Evolutionary conservation across 2,888 invertebrate genomes (phyloP).

Genomic region (Anoncus sp.): DNA sequence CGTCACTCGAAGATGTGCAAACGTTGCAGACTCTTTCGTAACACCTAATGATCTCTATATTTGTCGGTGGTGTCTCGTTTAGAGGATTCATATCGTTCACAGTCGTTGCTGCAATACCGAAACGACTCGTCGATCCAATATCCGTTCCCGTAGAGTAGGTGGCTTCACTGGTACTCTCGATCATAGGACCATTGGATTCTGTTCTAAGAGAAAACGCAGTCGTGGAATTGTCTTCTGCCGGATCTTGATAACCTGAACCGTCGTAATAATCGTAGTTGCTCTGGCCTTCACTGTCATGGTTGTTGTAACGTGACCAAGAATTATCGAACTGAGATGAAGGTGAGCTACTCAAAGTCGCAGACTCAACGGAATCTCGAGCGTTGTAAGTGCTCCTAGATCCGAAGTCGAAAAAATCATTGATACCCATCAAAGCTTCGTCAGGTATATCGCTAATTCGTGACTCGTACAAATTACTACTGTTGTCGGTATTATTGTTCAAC

Average conservation of each 20-base stretch:
- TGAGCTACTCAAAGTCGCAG: background rate
- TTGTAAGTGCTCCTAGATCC: conserved; percentile 17
- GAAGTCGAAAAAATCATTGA: conserved; percentile 23
- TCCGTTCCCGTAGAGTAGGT: conserved; percentile 20
- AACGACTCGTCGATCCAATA: conserved; percentile 32
- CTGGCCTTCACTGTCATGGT: conserved; percentile 30
- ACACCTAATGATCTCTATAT: conserved; percentile 65
- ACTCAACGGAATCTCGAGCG: background rate
- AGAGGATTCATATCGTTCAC: conserved; percentile 1
- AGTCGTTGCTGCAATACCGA: conserved; percentile 10
- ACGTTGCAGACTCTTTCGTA: conserved; percentile 72
- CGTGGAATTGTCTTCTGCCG: conserved; percentile 33
- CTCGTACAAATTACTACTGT: conserved; percentile 27
- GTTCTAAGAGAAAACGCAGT: background rate
- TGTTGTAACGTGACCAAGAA: conserved; percentile 55
- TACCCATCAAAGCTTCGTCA: conserved; percentile 29
- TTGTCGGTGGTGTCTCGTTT: conserved; percentile 13
- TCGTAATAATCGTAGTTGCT: conserved; percentile 62
- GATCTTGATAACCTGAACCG: conserved; percentile 36
- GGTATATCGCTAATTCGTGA: conserved; percentile 45
- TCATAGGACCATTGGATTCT: conserved; percentile 4
- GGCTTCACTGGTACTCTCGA: conserved; percentile 25
- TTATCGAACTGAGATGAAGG: conserved; percentile 29
- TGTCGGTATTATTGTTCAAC: conserved; percentile 28
- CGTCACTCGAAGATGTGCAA: conserved; percentile 22